Evolutionary conservation across 2,113 vertebrate species (phyloP).

Genomic region (Pavo muticus): DNA sequence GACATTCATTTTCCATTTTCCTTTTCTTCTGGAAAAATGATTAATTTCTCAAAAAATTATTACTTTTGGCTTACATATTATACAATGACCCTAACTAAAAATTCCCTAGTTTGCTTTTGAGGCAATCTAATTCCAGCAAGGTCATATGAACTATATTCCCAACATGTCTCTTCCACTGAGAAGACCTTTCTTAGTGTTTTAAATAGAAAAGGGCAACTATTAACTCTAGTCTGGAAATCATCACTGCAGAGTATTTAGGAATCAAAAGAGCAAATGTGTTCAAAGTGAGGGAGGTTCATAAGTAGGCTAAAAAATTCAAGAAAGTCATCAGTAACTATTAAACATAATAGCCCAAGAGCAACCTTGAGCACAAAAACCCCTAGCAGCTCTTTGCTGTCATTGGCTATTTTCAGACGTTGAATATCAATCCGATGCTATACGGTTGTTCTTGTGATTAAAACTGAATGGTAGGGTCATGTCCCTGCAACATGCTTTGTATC

Average conservation of each 20-base stretch:
- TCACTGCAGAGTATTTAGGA: not conserved
- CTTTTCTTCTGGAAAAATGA: not conserved
- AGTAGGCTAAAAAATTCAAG: not conserved
- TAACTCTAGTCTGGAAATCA: not conserved
- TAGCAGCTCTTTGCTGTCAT: rapidly evolving
- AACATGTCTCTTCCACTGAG: not conserved
- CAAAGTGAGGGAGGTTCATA: not conserved
- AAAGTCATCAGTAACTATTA: not conserved
- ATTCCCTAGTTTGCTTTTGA: not conserved
- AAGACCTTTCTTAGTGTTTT: not conserved
- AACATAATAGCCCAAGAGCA: not conserved
- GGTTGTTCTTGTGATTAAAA: not conserved
- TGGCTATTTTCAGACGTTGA: not conserved
- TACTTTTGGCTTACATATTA: not conserved
- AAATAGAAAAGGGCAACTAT: not conserved
- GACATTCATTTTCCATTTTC: not conserved
- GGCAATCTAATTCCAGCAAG: not conserved
- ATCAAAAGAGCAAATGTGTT: not conserved
- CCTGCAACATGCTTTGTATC: not conserved
- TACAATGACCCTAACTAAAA: not conserved
- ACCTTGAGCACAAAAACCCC: not conserved
- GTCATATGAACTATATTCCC: not conserved
- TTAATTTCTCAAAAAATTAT: not conserved
- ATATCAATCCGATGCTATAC: not conserved
- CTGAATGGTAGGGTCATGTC: not conserved